Conservation (phyloP, 1,140 invertebrate genomes). For the Hetaerina americana region DNA sequence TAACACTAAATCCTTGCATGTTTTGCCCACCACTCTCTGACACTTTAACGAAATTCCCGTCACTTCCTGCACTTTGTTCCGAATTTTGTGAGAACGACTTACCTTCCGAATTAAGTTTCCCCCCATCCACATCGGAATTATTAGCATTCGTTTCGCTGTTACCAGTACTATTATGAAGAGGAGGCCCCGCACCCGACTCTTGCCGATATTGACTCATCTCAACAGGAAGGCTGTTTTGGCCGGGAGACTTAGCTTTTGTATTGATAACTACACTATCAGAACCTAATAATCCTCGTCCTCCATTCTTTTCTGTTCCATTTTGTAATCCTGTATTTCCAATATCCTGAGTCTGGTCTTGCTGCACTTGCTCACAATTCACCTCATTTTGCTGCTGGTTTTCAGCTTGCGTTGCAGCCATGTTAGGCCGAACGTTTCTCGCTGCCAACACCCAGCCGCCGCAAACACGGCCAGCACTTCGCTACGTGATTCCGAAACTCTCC, state of each 20-base stretch:
- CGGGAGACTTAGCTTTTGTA: slow-evolving; percentile 20
- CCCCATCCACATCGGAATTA: slow-evolving; percentile 27
- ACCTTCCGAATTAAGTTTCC: slow-evolving; percentile 24
- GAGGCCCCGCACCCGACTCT: slow-evolving; percentile 31
- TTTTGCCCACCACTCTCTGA: slow-evolving; percentile 21
- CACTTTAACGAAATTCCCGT: slow-evolving; percentile 19
- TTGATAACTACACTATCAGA: slow-evolving; percentile 27
- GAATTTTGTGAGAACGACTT: slow-evolving; percentile 28
- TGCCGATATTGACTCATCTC: slow-evolving; percentile 41
- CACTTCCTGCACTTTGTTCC: slow-evolving; percentile 22
- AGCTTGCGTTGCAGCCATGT: slow-evolving; percentile 45
- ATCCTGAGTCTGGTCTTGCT: slow-evolving; percentile 42
- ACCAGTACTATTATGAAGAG: slow-evolving; percentile 25
- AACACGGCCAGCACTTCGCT: slow-evolving; percentile 23
- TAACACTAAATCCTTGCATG: slow-evolving; percentile 20
- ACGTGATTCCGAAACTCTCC: slow-evolving; percentile 23
- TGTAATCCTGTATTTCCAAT: slow-evolving; percentile 43
- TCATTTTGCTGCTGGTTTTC: slow-evolving; percentile 40
- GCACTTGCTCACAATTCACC: slow-evolving; percentile 37
- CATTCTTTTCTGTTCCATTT: slow-evolving; percentile 36
- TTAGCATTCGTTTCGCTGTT: slow-evolving; percentile 22
- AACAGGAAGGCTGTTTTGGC: slow-evolving; percentile 16
- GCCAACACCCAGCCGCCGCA: slow-evolving; percentile 25
- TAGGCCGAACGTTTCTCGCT: slow-evolving; percentile 30
- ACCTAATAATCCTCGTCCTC: slow-evolving; percentile 27